Conservation (phyloP, 2,797 vertebrate genomes). For the Pangasius larnaudii region DNA sequence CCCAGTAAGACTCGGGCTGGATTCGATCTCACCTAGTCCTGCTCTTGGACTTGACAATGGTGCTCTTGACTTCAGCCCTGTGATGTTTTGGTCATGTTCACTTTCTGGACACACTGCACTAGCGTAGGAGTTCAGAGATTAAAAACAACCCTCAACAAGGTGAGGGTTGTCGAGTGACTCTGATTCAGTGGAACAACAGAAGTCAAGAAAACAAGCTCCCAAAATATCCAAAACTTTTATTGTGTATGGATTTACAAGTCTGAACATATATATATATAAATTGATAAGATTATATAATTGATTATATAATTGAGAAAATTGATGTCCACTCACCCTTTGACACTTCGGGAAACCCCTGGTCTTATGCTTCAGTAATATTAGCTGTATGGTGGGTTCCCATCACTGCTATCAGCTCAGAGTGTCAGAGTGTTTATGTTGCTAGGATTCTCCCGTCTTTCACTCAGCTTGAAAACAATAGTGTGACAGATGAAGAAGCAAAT, state of each 20-base stretch:
- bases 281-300: too few relatives aligned
- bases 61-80: neutral
- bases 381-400: neutral
- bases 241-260: neutral
- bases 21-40: too few relatives aligned
- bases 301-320: neutral
- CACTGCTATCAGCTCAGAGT: neutral
- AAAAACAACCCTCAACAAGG: neutral
- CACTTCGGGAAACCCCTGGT: neutral
- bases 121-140: too few relatives aligned
- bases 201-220: neutral
- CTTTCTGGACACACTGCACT: too few relatives aligned
- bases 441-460: conserved; percentile 16
- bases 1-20: neutral
- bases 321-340: neutral
- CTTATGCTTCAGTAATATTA: neutral
- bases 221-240: neutral
- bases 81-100: too few relatives aligned
- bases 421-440: conserved; percentile 32
- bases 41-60: neutral
- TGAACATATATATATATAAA: neutral
- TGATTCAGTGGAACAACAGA: neutral
- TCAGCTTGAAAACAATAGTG: conserved; percentile 21
- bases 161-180: neutral
- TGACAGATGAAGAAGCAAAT: conserved; percentile 36